Evolutionary conservation across 2,888 invertebrate genomes (phyloP), one percentile per base, ranked within the genome.

Genomic region (Aphelenchoides bicaudatus): DNA sequence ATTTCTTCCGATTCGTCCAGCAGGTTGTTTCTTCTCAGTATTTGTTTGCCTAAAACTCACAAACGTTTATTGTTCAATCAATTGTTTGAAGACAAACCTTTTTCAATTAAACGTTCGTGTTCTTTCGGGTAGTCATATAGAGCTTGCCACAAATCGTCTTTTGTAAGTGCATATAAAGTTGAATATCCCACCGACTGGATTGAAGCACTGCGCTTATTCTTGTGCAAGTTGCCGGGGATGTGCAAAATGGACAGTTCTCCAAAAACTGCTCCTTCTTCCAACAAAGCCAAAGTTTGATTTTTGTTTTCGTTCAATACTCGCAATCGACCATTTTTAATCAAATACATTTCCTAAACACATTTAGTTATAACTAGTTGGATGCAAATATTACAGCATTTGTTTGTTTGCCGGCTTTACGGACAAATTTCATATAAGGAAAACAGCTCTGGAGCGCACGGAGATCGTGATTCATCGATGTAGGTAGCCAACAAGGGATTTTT

Each of bases 271-370:
- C 82, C 82, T 59, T 78, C 80, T 4, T 74, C 72, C 4, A 82
- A 68, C 1, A 78, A 80, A 10, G 78, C 80, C 62, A 80, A 81
- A 23, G 71, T 73, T 56, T 59, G 67, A 8, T 48, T 61, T 2
- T 73, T 74, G 55, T 75, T 74, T 25, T 73, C 77, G 29, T 63
- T 66, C 39, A 78, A 74, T 23, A 79, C 78, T 38, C 79, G 72
- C 13, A 79, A 69, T n/a, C 61, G 59, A 19, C 79, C 79, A 23
- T 67, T 61, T 46, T 75, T 76, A 27, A 78, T 71, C 63, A 94
- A 93, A 80, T 93, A 94, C 92, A 94, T 91, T 82, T 93, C 93
- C 64, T 71, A 37, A 37, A 71, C 53, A 31, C 3, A n/a, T n/a
- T n/a, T n/a, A n/a, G n/a, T n/a, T n/a, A n/a, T n/a, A n/a, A n/a